Evolutionary conservation across 2,113 vertebrate genomes (phyloP).

Genomic region (Daphoenositta chrysoptera): DNA sequence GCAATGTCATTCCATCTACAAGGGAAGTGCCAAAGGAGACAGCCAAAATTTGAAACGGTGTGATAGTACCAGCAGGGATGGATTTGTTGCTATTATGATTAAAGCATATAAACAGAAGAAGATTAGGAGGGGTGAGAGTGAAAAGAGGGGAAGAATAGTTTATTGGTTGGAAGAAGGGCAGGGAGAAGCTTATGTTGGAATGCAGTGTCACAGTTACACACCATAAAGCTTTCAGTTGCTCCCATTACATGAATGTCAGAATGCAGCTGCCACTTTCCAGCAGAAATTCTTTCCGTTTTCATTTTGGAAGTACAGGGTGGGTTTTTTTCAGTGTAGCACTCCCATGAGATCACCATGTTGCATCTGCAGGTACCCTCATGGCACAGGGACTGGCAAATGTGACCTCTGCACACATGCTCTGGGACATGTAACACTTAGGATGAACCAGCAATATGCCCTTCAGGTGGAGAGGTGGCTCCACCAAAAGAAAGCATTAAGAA

Average conservation of each 20-base stretch:
- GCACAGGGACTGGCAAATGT: background rate
- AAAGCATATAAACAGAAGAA: slow-evolving; percentile 63
- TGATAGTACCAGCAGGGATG: slow-evolving; percentile 50
- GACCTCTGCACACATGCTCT: background rate
- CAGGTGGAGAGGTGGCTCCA: background rate
- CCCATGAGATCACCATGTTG: slow-evolving; percentile 4
- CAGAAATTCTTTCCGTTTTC: slow-evolving; percentile 63
- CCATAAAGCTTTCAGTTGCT: slow-evolving; percentile 70
- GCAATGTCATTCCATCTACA: slow-evolving; percentile 47
- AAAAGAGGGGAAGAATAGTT: slow-evolving; percentile 56
- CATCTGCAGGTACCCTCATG: background rate
- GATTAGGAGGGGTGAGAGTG: slow-evolving; percentile 57
- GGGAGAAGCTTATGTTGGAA: slow-evolving; percentile 69
- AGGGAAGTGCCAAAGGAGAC: slow-evolving; percentile 26
- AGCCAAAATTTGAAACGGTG: slow-evolving; percentile 47
- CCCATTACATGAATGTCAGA: slow-evolving; percentile 62
- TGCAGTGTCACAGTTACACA: slow-evolving; percentile 69
- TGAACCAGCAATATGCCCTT: background rate
- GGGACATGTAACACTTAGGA: background rate
- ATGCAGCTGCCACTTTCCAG: slow-evolving; percentile 65
- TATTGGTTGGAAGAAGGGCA: slow-evolving; percentile 65
- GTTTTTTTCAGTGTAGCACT: background rate
- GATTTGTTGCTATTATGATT: slow-evolving; percentile 69
- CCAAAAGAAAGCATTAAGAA: background rate
- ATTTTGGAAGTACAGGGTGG: slow-evolving; percentile 26